phyloP scores from a whole-genome alignment of 1,140 invertebrate species.

The Gryon sp. region DNA sequence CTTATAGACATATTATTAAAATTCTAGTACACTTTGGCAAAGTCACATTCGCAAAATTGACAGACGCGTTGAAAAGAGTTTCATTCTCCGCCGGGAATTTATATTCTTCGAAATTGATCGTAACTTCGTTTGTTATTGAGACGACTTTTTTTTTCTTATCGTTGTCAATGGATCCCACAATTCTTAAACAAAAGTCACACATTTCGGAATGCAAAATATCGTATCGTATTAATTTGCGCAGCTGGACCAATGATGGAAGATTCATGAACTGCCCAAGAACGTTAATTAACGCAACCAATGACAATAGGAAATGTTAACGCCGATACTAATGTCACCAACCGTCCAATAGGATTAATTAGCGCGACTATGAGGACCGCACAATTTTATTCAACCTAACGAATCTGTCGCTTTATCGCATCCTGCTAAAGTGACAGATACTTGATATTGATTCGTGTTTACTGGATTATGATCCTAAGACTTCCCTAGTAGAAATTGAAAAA shows the following conservation, averaged over 20 bases:
- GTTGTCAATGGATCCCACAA: too few species aligned
- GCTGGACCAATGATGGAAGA: neutral
- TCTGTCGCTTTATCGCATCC: conserved; percentile 11
- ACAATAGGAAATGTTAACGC: conserved; percentile 12
- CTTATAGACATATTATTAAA: conserved; percentile 34
- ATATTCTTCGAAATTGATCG: neutral
- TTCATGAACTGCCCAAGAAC: conserved; percentile 28
- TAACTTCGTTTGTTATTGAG: too few species aligned
- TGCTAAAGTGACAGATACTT: too few species aligned
- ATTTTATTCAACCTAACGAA: conserved; percentile 17
- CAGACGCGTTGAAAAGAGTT: conserved; percentile 2
- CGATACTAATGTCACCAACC: conserved; percentile 20
- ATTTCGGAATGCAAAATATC: too few species aligned
- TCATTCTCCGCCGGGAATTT: conserved; percentile 20
- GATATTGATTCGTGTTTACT: too few species aligned
- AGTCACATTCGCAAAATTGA: conserved; percentile 22
- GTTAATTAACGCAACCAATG: conserved; percentile 19
- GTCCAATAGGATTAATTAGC: conserved; percentile 31
- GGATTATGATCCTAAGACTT: too few species aligned
- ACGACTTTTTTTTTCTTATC: too few species aligned
- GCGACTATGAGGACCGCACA: conserved; percentile 5
- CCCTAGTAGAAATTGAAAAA: too few species aligned
- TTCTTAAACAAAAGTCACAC: conserved; percentile 13
- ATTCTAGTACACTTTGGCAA: conserved; percentile 2
- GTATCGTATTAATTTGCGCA: conserved; percentile 1